Base-by-base conservation (phyloP, 2,797 vertebrate species). In the Diglossa cyanea region DNA sequence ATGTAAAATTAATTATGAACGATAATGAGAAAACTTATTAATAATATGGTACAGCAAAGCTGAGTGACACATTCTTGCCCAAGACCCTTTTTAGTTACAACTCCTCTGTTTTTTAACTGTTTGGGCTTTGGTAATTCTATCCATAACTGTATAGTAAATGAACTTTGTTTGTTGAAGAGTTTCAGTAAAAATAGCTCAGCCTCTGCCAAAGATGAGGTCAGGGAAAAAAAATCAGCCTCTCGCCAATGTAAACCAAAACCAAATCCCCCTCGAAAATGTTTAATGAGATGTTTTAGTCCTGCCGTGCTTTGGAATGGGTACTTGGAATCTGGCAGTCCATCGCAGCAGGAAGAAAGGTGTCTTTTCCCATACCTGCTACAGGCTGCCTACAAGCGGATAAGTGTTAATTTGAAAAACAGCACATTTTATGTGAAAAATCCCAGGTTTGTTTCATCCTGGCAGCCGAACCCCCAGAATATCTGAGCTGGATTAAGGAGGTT, bases 141-240 rank as follows among this genome's bases (percentile, higher is more conserved):
- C n/a, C 28, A 40, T 66, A 66, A 66, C 11, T 25, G 24, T 33
- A 39, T 4, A 61, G 45, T 44, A 55, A 67, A 72, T 24, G 3
- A 81, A 68, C 31, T 58, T 68, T 19, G 31, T 75, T 88, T 86
- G 54, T 87, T 42, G 16, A 68, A 75, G 37, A 42, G 14, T 53
- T 91, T 86, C 33, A 45, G 82, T 67, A 74, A 88, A 95, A 93
- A 63, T 42, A 94, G 40, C 30, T 90, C 76, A 54, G 45, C 53
- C 39, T 26, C 35, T 84, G 83, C 79, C 88, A 90, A 93, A n/a
- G 58, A 78, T 86, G 79, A 92, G n/a, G 76, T 94, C 76, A 72
- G 63, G 86, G 35, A 18, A 81, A 72, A 72, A 68, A 71, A 60
- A 68, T 30, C 42, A 60, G 6, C 60, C 70, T 70, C 45, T 81